Base-by-base conservation (phyloP, 2,113 vertebrate genomes). In the Labeo catla region DNA sequence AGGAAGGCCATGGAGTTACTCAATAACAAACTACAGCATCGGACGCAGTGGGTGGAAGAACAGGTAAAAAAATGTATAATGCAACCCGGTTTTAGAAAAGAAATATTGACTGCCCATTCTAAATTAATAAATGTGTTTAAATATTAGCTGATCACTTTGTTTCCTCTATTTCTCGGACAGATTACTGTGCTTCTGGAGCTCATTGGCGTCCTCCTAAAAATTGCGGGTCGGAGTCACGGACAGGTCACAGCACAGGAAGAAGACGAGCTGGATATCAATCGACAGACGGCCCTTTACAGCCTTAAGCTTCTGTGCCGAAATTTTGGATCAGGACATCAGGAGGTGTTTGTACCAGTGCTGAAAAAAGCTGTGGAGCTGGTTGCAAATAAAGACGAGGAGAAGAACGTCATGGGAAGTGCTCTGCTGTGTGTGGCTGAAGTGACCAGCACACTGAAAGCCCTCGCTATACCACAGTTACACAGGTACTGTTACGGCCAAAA, bases 1-100 rank as follows among this genome's bases (percentile, higher is more conserved):
- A 96, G 98, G 50, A 99, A 99, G 89, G 97, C 98, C 0, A 95
- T 99, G 95, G 98, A 99, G 90, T 96, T 99, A 83, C 91, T 99
- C 82, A 99, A 99, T 92, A 99, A 98, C 90, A 97, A 98, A 81
- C 93, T 99, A 65, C 97, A 97, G 88, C 97, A 97, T 43, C 93
- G 90, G 12, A 92, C 91, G 0, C 90, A 63, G 45, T 99, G 97
- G 97, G 93, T 94, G 63, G 94, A 94, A 84, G 91, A 91, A 16
- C 96, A 96, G 90, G 98, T 99, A 21, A 66, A 66, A 66, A 12
- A 57, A 2, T 57, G 7, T 2, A 6, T 2, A 19, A 57, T 57
- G 1, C 66, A 70, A 70, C 19, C 66, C 2, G 3, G 8, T 70
- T 70, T 70, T 28, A 28, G 28, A 28, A 28, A 28, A 28, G 28